Evolutionary conservation across 1,140 invertebrate genomes (phyloP).

Genomic region (Aradophagus sp.): DNA sequence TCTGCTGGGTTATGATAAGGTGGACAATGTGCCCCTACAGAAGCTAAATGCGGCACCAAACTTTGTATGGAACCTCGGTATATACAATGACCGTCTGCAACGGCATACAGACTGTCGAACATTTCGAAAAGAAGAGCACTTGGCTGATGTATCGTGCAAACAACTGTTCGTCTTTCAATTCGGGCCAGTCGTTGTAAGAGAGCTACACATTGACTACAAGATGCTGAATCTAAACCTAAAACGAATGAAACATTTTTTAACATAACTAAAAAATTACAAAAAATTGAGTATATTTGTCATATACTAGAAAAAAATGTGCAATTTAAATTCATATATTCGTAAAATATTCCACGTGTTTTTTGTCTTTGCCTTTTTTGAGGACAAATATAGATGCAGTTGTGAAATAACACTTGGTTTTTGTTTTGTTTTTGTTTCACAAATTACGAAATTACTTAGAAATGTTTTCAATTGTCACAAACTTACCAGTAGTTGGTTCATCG

Average conservation of each 20-base stretch:
- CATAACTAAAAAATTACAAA: too few relatives aligned
- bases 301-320: too few relatives aligned
- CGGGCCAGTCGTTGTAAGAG: constrained; percentile 86
- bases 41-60: constrained; percentile 87
- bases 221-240: constrained; percentile 92
- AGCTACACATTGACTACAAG: constrained; percentile 90
- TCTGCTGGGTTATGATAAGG: constrained; percentile 97
- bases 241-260: too few relatives aligned
- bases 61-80: constrained; percentile 86
- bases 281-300: neutral
- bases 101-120: constrained; percentile 95
- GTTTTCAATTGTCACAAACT: too few relatives aligned
- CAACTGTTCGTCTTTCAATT: constrained; percentile 88
- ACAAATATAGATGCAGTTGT: too few relatives aligned
- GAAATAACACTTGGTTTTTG: too few relatives aligned
- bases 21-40: constrained; percentile 88
- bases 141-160: constrained; percentile 98
- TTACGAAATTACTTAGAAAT: too few relatives aligned
- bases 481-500: constrained; percentile 85
- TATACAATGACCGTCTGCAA: constrained; percentile 90
- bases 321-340: too few relatives aligned
- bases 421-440: too few relatives aligned
- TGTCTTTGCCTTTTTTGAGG: too few relatives aligned
- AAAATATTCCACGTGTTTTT: too few relatives aligned
- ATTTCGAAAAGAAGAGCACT: constrained; percentile 96